Evolutionary conservation across 2,888 invertebrate species (phyloP).

Genomic region (Andrena fulva): DNA sequence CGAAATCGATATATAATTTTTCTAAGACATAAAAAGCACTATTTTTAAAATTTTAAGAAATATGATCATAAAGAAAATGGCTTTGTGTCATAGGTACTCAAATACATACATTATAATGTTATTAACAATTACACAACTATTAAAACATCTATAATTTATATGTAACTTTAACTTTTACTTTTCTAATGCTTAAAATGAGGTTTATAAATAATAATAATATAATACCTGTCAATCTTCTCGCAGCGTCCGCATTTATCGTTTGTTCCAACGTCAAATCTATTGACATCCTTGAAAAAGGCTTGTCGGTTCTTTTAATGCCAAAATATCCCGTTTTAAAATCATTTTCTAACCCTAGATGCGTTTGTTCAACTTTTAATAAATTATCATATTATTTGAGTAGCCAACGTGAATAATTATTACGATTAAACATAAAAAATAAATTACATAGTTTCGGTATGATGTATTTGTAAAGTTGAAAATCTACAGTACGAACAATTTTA

Average conservation of each 20-base stretch:
- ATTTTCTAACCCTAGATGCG: conserved; percentile 14
- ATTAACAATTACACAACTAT: too few relatives aligned
- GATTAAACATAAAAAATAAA: conserved; percentile 24
- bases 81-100: too few relatives aligned
- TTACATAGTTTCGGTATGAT: conserved; percentile 49
- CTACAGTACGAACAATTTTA: conserved; percentile 1
- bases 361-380: conserved; percentile 11
- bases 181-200: too few relatives aligned
- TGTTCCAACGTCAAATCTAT: conserved; percentile 66
- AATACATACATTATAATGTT: too few relatives aligned
- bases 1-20: too few relatives aligned
- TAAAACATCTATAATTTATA: too few relatives aligned
- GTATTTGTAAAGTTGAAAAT: conserved; percentile 35
- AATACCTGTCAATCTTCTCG: conserved; percentile 56
- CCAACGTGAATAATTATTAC: conserved; percentile 16
- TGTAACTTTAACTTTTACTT: too few relatives aligned
- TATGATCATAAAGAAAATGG: too few relatives aligned
- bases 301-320: conserved; percentile 15
- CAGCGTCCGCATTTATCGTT: conserved; percentile 68
- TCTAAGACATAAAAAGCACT: too few relatives aligned
- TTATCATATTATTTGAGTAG: conserved; percentile 6
- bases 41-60: too few relatives aligned
- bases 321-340: conserved; percentile 17
- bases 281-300: conserved; percentile 27
- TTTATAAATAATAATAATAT: too few relatives aligned